A percentile compares a stretch with the other conserved stretches of the same genome.
These are phyloP conservation scores for Pseudorhiza aurosa DNA, from an alignment of 30 jellyfish, hydroid and myxozoan genomes.

Conservation along the genomic window DNA sequence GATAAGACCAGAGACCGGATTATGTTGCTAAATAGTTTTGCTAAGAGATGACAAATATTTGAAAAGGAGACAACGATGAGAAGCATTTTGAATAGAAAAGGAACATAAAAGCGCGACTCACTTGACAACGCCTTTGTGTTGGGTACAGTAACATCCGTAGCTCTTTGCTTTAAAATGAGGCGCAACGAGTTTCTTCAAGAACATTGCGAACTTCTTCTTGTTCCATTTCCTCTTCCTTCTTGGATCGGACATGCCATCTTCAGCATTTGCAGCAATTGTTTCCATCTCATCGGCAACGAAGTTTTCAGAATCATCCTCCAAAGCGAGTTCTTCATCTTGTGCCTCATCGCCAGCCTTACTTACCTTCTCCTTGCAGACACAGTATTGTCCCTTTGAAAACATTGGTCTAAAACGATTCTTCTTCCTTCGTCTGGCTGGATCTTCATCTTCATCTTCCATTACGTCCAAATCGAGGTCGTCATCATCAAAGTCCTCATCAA, in stretches of 20 bases:
- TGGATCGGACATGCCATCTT: conserved; percentile 17
- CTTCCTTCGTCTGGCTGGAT: not conserved
- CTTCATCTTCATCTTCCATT: not conserved
- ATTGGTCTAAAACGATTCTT: too few relatives aligned
- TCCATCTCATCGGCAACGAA: not conserved
- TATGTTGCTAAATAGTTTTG: too few relatives aligned
- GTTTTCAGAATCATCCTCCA: not conserved
- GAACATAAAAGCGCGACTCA: too few relatives aligned
- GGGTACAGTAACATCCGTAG: conserved; percentile 6
- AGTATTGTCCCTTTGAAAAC: conserved; percentile 5
- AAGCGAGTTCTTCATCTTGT: too few relatives aligned
- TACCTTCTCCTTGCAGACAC: not conserved
- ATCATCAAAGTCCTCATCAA: not conserved
- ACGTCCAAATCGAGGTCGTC: not conserved
- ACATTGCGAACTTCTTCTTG: not conserved
- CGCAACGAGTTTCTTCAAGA: not conserved
- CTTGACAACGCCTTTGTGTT: conserved; percentile 5
- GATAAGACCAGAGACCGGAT: too few relatives aligned
- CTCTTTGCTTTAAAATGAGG: not conserved
- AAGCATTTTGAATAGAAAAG: too few relatives aligned
- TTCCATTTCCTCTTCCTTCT: not conserved
- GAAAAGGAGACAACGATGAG: too few relatives aligned
- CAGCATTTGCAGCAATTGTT: not conserved
- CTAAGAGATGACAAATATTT: too few relatives aligned
- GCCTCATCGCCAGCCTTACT: conserved; percentile 5